Base-by-base conservation (phyloP, 2,797 vertebrate species). In the Girardinus metallicus region DNA sequence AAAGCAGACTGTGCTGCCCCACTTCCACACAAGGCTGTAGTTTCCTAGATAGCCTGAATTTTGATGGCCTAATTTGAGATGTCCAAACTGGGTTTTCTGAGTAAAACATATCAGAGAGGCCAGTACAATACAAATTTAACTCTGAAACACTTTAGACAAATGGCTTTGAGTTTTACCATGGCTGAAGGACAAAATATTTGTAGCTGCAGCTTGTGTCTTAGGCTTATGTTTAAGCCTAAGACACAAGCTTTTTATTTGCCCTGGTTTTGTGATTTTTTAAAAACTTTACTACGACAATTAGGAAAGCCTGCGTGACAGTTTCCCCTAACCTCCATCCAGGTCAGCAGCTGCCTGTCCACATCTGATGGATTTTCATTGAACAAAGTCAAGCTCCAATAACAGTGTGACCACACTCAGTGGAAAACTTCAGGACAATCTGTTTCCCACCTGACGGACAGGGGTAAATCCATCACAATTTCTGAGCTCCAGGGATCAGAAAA, bases 391-490 rank as follows among this genome's bases (percentile, higher is more conserved):
- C 82, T 76, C 26, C 75, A 85, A 80, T 49, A 73, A 81, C 76
- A 80, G 70, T 51, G 74, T 75, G 85, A 85, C 51, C 77, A 82
- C 74, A 78, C 73, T 39, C 73, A 78, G 73, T 43, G 71, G 81
- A 92, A 84, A 80, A 75, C 76, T 86, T 86, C 78, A 4, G 41
- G 73, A 75, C 51, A 66, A 94, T 93, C 78, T 5, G 81, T 93
- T 91, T 91, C 87, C 72, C 80, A 75, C 47, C 84, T 89, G 89
- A 90, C 44, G 57, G 87, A 82, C 82, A 75, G 82, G 84, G 85
- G 86, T 78, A 80, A 83, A 51, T 74, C 82, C 80, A 89, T 87
- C 80, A 44, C 79, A 12, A 93, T 93, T 89, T 89, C 94, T 91
- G 88, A 91, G 78, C 79, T 72, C 76, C 79, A 85, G 86, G 86